Percentiles rank a stretch among this genome's conserved stretches.
phyloP scores from a whole-genome alignment of 2,888 invertebrate genomes.

The Cephalotes varians region DNA sequence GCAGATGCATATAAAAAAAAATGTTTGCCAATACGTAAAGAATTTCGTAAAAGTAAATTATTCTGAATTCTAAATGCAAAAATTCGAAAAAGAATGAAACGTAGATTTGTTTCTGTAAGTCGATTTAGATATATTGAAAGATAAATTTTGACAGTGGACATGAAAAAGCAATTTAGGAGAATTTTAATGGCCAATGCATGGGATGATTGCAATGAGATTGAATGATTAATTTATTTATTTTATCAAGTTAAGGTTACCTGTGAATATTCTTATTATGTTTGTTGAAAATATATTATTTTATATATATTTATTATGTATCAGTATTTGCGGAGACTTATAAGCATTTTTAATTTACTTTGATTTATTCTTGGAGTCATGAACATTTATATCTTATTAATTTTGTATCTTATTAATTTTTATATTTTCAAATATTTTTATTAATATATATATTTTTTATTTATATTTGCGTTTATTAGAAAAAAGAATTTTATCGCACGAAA shows the following conservation, averaged over 20 bases:
- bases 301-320: too few species aligned
- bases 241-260: slow-evolving; percentile 4
- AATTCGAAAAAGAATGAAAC: slow-evolving; percentile 65
- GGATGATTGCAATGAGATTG: not conserved
- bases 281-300: not conserved
- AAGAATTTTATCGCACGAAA: not conserved
- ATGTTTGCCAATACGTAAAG: slow-evolving; percentile 34
- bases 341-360: too few species aligned
- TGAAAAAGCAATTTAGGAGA: slow-evolving; percentile 74
- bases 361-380: too few species aligned
- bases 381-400: too few species aligned
- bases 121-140: slow-evolving; percentile 65
- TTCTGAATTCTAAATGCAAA: slow-evolving; percentile 48
- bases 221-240: slow-evolving; percentile 22
- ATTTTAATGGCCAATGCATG: slow-evolving; percentile 54
- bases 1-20: not conserved
- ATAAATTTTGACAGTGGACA: slow-evolving; percentile 73
- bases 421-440: too few species aligned
- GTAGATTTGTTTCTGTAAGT: slow-evolving; percentile 20
- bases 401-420: too few species aligned
- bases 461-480: not conserved
- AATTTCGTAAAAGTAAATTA: slow-evolving; percentile 63
- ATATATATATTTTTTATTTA: too few species aligned
- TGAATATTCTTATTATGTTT: not conserved
- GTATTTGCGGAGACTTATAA: too few species aligned